phyloP scores from a whole-genome alignment of 1,140 invertebrate genomes.

The Dysdera silvatica region DNA sequence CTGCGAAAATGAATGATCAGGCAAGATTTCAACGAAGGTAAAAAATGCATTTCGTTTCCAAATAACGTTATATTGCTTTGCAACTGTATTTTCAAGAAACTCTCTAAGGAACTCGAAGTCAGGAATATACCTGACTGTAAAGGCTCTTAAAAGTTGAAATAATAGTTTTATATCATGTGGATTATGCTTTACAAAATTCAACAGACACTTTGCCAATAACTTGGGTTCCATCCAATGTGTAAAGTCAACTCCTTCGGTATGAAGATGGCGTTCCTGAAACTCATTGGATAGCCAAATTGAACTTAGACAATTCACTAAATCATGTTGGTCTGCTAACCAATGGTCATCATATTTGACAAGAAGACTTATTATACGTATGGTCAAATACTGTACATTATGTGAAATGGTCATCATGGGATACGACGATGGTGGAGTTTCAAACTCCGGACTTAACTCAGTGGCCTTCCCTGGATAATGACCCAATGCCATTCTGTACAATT shows the following conservation, averaged over 20 bases:
- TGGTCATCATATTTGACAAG: constrained; percentile 71
- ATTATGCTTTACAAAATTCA: constrained; percentile 87
- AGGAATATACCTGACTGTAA: constrained; percentile 79
- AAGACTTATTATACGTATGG: constrained; percentile 67
- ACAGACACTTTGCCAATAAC: constrained; percentile 76
- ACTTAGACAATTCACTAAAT: constrained; percentile 53
- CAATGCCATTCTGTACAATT: no score
- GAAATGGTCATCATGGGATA: no score
- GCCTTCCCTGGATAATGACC: no score
- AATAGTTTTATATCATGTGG: constrained; percentile 82
- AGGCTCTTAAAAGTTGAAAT: constrained; percentile 79
- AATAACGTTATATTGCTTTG: constrained; percentile 80
- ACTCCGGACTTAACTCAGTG: no score
- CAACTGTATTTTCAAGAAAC: constrained; percentile 88
- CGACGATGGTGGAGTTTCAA: no score
- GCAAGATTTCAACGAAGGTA: constrained; percentile 85
- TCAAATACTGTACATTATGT: constrained; percentile 70
- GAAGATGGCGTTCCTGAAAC: constrained; percentile 58
- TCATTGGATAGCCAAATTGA: constrained; percentile 45
- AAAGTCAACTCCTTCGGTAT: constrained; percentile 66
- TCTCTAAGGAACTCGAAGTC: constrained; percentile 92
- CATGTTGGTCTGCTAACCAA: constrained; percentile 68
- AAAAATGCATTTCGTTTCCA: constrained; percentile 95
- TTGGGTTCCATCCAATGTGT: constrained; percentile 81
- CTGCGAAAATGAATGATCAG: constrained; percentile 57